These are phyloP conservation scores for Archocentrus centrarchus DNA, from an alignment of 2,113 vertebrate genomes.

Conservation along the genomic window DNA sequence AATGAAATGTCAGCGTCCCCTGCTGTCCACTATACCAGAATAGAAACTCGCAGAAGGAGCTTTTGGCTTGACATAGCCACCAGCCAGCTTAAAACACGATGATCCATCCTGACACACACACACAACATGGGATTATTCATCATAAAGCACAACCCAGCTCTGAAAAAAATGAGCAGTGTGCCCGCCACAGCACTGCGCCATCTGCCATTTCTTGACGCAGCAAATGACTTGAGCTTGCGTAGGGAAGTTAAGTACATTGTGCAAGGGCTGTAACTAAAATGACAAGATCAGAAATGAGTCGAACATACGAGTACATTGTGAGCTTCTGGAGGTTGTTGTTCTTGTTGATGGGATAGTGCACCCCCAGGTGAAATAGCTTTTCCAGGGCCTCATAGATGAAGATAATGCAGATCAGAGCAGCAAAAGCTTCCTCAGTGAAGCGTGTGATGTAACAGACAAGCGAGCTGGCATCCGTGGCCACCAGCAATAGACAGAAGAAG, in stretches of 20 bases:
- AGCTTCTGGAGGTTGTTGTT: constrained; percentile 94
- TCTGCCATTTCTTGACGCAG: constrained; percentile 43
- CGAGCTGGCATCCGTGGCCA: constrained; percentile 97
- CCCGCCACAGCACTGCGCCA: not conserved
- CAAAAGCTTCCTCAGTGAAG: constrained; percentile 99
- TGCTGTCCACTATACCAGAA: constrained; percentile 32
- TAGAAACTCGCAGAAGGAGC: constrained; percentile 26
- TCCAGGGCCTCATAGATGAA: constrained; percentile 99
- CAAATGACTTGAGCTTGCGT: not conserved
- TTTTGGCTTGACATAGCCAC: constrained; percentile 19
- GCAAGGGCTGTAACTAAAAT: not conserved
- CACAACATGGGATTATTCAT: constrained; percentile 51
- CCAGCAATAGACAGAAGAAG: constrained; percentile 93
- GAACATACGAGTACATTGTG: constrained; percentile 93
- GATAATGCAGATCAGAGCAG: constrained; percentile 98
- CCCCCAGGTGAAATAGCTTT: constrained; percentile 95
- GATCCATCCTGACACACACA: constrained; percentile 32
- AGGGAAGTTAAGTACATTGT: not conserved
- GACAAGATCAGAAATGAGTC: not conserved
- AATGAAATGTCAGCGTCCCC: constrained; percentile 40
- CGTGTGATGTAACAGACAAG: constrained; percentile 98
- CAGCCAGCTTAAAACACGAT: constrained; percentile 2
- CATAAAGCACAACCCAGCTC: constrained; percentile 33
- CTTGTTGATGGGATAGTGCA: constrained; percentile 96
- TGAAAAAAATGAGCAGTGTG: constrained; percentile 8